Percentiles rank a stretch among this genome's conserved stretches.
phyloP scores from a whole-genome alignment of 2,797 vertebrate genomes.

The Gallinago stenura region DNA sequence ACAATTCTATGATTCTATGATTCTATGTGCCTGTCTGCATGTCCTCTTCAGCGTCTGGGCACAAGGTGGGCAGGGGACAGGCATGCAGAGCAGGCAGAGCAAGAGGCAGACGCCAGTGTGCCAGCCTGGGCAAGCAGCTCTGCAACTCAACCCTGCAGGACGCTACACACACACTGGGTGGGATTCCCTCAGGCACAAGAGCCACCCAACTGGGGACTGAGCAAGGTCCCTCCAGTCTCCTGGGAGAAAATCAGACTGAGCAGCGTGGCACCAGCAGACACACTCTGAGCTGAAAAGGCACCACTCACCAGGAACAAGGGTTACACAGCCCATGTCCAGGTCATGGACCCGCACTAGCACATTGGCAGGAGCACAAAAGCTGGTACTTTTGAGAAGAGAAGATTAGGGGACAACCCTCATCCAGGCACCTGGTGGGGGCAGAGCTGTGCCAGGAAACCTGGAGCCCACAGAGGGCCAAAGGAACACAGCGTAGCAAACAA shows the following conservation, averaged over 20 bases:
- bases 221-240: neutral
- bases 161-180: accelerated
- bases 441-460: neutral
- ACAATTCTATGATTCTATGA: too few relatives aligned
- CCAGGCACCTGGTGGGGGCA: neutral
- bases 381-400: neutral
- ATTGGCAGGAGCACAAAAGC: neutral
- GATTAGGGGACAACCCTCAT: neutral
- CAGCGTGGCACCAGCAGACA: neutral
- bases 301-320: neutral
- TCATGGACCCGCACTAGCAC: accelerated
- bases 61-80: neutral
- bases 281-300: neutral
- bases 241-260: neutral
- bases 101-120: neutral
- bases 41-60: neutral
- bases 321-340: neutral
- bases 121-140: neutral
- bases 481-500: neutral
- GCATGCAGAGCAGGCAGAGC: neutral
- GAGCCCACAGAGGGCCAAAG: neutral
- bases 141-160: neutral
- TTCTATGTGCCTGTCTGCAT: neutral
- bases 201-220: neutral
- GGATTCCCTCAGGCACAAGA: neutral